Conservation (phyloP, 2,888 invertebrate genomes). For the Physocephala rufipes region DNA sequence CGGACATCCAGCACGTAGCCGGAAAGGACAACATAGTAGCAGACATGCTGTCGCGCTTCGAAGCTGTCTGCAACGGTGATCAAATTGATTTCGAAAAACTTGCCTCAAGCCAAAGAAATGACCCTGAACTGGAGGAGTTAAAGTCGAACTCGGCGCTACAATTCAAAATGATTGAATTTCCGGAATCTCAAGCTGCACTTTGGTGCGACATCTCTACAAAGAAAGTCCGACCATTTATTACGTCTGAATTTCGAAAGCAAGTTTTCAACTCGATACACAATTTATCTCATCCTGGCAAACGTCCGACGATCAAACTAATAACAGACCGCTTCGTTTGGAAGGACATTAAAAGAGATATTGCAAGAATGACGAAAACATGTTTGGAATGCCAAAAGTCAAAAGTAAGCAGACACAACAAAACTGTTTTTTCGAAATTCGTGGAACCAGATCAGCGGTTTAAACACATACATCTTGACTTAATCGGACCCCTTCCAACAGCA, state of each 20-base stretch:
- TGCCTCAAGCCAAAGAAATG: conserved; percentile 12
- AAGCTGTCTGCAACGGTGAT: conserved; percentile 8
- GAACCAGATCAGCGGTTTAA: conserved; percentile 10
- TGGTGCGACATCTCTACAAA: conserved; percentile 11
- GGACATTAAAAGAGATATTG: conserved; percentile 11
- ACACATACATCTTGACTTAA: conserved; percentile 23
- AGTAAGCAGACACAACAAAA: conserved; percentile 17
- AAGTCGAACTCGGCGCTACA: not conserved
- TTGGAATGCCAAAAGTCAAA: too few species aligned
- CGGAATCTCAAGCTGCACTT: conserved; percentile 7
- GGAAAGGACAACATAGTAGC: conserved; percentile 28
- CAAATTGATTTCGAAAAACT: conserved; percentile 22
- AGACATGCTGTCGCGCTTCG: conserved; percentile 20
- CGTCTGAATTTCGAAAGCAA: conserved; percentile 18
- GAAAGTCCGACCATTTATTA: conserved; percentile 10
- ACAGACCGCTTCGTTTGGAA: conserved; percentile 9
- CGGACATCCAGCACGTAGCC: conserved; percentile 20
- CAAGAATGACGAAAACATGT: not conserved
- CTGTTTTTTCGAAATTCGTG: not conserved
- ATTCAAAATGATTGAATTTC: conserved; percentile 14
- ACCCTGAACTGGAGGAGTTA: conserved; percentile 6
- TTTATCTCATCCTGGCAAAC: conserved; percentile 15
- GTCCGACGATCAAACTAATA: conserved; percentile 4
- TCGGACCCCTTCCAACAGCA: conserved; percentile 10
- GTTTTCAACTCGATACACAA: conserved; percentile 16